Conservation (phyloP, 23 tunicate species). For the Styela plicata region DNA sequence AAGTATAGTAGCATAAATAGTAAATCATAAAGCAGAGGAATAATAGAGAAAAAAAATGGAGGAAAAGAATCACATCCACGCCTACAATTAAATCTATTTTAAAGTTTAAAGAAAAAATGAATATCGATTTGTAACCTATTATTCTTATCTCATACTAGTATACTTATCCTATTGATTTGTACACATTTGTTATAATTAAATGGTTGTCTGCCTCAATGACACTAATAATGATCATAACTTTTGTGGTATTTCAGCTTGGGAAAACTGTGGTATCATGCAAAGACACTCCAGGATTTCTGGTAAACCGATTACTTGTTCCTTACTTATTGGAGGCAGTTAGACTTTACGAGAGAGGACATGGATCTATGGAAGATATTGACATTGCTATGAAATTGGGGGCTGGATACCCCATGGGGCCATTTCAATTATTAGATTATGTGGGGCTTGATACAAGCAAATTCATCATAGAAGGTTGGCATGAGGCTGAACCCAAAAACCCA, state of each 20-base stretch:
- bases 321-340: conserved; percentile 88
- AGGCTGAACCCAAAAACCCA: conserved; percentile 84
- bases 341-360: conserved; percentile 77
- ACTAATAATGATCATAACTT: too few species aligned
- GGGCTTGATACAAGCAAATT: conserved; percentile 89
- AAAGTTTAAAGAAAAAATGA: too few species aligned
- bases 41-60: too few species aligned
- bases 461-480: conserved; percentile 87
- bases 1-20: too few species aligned
- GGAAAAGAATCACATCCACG: too few species aligned
- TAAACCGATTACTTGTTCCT: conserved; percentile 83
- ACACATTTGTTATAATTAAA: too few species aligned
- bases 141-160: too few species aligned
- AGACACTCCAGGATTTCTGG: conserved; percentile 92
- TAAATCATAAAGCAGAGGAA: too few species aligned
- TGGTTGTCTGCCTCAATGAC: too few species aligned
- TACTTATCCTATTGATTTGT: too few species aligned
- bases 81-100: too few species aligned
- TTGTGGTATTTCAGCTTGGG: conserved; percentile 31
- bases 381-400: conserved; percentile 97
- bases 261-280: conserved; percentile 77
- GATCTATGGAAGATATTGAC: conserved; percentile 84
- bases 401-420: conserved; percentile 98
- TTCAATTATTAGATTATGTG: conserved; percentile 88
- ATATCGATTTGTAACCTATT: too few species aligned